Conservation (phyloP, 2,113 vertebrate species). For the Ageneiosus marmoratus region DNA sequence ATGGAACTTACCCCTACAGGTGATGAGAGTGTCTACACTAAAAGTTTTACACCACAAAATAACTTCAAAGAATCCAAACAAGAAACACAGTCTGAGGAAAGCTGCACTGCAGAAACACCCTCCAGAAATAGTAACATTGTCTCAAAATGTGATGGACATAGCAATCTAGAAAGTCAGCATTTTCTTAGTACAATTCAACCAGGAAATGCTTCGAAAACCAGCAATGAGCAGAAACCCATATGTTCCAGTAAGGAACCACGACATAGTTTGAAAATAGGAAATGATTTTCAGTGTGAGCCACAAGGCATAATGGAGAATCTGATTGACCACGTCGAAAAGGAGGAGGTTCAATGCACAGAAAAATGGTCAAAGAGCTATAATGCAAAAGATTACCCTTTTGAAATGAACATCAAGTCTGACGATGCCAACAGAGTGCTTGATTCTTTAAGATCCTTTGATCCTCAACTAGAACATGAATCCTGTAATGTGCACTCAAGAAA, state of each 20-base stretch:
- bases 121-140: not conserved
- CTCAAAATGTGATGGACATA: slow-evolving; percentile 1
- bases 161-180: not conserved
- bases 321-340: not conserved
- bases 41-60: not conserved
- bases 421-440: not conserved
- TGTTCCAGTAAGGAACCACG: not conserved
- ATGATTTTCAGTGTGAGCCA: not conserved
- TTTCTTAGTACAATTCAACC: not conserved
- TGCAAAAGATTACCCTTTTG: not conserved
- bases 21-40: not conserved
- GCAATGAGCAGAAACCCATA: not conserved
- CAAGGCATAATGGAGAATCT: slow-evolving; percentile 6
- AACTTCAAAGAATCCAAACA: not conserved
- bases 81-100: not conserved
- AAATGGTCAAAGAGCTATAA: slow-evolving; percentile 1
- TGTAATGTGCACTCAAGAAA: slow-evolving; percentile 66
- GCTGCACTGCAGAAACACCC: not conserved
- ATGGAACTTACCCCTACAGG: not conserved
- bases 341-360: not conserved
- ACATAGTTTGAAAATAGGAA: not conserved
- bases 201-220: not conserved
- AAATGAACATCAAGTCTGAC: not conserved
- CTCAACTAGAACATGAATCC: slow-evolving; percentile 47
- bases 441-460: slow-evolving; percentile 16